Base-by-base conservation (phyloP, 64 coral and sea anemone genomes). In the Hydrozoanthus tunicans region DNA sequence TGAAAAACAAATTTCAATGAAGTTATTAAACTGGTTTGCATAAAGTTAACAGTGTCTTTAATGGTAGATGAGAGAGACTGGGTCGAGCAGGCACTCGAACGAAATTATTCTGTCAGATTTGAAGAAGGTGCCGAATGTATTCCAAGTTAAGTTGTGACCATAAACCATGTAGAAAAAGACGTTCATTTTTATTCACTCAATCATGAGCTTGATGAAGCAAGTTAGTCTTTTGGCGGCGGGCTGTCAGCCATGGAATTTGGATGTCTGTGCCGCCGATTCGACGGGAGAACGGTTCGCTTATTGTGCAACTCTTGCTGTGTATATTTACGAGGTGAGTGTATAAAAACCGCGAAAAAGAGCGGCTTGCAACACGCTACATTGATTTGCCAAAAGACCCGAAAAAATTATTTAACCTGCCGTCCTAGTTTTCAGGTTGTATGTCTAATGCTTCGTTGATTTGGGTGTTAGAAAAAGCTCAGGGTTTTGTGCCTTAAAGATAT, bases 171-270 rank as follows among this genome's bases (percentile, higher is more conserved):
- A 84, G 83, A 11, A 53, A 73, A 6, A 12, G 53, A 55, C 6
- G 51, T 7, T 17, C 6, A 10, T 17, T 5, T 83, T 3, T 8
- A 73, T 86, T 61, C 24, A 59, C 54, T 59, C 54, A 43, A 92
- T 69, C 14, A 99, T 96, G 97, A 91, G 89, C 64, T 12, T 96
- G 54, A 95, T 99, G 94, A 95, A 92, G 72, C 97, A 99, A 75
- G 94, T 99, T 79, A 93, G 94, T 25, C 94, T 99, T 61, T 82
- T 99, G 59, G 78, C 97, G 84, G 97, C 97, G 7, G 97, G 97
- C 57, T 99, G 97, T 65, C 97, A 99, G 79, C 97, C 97, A 1
- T 99, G 97, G 97, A 99, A 99, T 91, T 64, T 90, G 9, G 97
- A 99, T 96, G 97, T 99, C 1, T 99, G 97, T 60, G 91, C 94